Base-by-base conservation (phyloP, 2,888 invertebrate genomes). In the Andrena flavipes region DNA sequence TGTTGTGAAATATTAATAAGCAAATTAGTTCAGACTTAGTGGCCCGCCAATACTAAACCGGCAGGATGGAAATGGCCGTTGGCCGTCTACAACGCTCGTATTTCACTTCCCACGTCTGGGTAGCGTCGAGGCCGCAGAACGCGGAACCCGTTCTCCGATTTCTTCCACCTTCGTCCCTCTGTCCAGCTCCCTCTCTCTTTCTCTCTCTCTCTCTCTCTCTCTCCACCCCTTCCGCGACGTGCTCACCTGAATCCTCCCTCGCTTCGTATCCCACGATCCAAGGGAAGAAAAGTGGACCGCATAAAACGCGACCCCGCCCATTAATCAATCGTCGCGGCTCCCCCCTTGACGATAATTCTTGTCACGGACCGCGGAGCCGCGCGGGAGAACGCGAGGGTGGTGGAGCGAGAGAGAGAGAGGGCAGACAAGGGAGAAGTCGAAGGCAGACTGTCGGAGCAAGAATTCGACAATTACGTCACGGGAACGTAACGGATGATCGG, bases 401-500 rank as follows among this genome's bases (percentile, higher is more conserved):
- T 42, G 59, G 49, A 33, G 20, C 10, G n/a, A 68, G 51, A 42
- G 67, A 48, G 67, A 48, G 54, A 42, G 42, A 42, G 16, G 42
- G 16, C 42, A 5, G 13, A 42, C 42, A 51, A 71, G 48, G 65
- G 51, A 13, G 75, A 72, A 77, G 78, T 70, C 67, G 80, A 71
- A 81, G 86, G 73, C 77, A 65, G 85, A 76, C 86, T 68, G 82
- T 84, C 76, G 82, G 86, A 83, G 84, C 89, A 91, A 90, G 92
- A 93, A 93, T 93, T 93, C 92, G 92, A 90, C 92, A 93, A 93
- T 93, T 93, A 93, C 93, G 93, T 93, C 92, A 91, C 89, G 90
- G 81, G 84, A 84, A 90, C 89, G 90, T 93, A 93, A 91, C 93
- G 93, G 92, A 94, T 94, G 92, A 94, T 93, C 88, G 89, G 42